Evolutionary conservation across 2,113 vertebrate genomes (phyloP).

Genomic region (Loxodonta africana): DNA sequence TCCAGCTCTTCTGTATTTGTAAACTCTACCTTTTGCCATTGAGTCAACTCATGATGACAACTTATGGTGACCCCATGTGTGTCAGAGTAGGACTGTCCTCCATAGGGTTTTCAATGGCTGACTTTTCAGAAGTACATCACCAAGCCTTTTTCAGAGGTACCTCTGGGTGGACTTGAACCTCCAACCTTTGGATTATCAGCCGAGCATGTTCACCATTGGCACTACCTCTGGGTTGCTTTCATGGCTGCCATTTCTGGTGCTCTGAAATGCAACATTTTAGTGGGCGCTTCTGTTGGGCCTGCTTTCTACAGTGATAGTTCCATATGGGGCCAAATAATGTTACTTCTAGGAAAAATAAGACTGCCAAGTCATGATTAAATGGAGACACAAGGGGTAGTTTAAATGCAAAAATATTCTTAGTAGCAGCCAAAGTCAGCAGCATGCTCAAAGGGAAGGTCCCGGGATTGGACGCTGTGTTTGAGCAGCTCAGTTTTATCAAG

Average conservation of each 20-base stretch:
- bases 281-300: background rate
- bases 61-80: background rate
- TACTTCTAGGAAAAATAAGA: background rate
- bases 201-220: background rate
- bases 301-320: background rate
- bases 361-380: accelerated
- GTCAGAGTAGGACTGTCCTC: background rate
- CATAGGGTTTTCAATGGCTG: background rate
- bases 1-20: background rate
- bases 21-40: background rate
- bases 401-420: background rate
- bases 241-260: accelerated
- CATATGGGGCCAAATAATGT: no score
- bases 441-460: accelerated
- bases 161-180: background rate
- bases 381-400: background rate
- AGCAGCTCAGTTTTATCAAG: background rate
- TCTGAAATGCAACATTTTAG: background rate
- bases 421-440: no score
- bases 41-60: background rate
- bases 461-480: background rate
- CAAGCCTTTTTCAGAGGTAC: background rate
- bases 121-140: background rate
- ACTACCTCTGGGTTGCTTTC: background rate
- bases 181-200: background rate